Base-by-base conservation (phyloP, 2,113 vertebrate species). In the Channa maculata region DNA sequence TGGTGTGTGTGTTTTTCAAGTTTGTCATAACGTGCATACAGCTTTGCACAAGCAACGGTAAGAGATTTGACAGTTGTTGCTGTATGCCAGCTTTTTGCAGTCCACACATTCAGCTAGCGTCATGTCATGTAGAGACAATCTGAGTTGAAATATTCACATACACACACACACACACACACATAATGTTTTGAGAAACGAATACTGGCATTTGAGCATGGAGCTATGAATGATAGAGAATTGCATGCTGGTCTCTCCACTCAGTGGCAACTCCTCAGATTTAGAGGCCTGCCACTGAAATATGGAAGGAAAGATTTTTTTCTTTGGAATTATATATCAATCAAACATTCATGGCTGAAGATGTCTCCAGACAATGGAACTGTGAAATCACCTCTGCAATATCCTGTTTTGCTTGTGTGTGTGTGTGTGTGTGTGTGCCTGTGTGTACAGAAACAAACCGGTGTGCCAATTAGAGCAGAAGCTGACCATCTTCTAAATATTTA, bases 391-490 rank as follows among this genome's bases (percentile, higher is more conserved):
- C 72, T 41, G 54, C 37, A 71, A 77, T 51, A 64, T 38, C 44
- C 2, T 9, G 13, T 54, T 24, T 24, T 24, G 24, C 24, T 24
- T 77, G 50, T 55, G 63, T 37, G 44, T 72, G 57, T 37, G 24
- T 69, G 54, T 68, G 71, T 58, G 41, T 71, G 41, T 72, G 57
- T 37, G 24, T 69, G 54, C 63, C 65, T 58, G 41, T 71, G 41
- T 63, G 33, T 49, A 36, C 8, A 50, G 36, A 65, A 75, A 82
- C 46, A 68, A 15, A 54, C 70, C 62, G 58, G 52, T 87, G 79
- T 91, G 86, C 87, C 88, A 92, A 92, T 91, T 90, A 91, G 90
- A 93, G 91, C 91, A 88, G 84, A 88, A 91, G 82, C 70, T 81
- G 83, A 80, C 85, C 88, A 69, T 75, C 59, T 52, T 57, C 71